Conservation (phyloP, 2,797 vertebrate species). For the Neomorphus geoffroyi region DNA sequence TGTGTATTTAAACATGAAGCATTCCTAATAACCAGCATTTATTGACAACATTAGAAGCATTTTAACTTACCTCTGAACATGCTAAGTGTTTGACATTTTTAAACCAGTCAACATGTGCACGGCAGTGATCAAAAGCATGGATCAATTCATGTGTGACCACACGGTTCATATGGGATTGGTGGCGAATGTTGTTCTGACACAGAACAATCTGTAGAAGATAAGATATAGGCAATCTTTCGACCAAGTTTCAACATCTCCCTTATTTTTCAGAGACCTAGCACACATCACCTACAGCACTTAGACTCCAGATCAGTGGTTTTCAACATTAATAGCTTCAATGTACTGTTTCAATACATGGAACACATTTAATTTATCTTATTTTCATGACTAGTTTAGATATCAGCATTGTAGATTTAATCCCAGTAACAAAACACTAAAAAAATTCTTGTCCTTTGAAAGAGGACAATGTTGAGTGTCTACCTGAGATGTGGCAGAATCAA, state of each 20-base stretch:
- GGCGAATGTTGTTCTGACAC: slow-evolving; percentile 96
- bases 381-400: neutral
- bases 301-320: neutral
- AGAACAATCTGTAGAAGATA: slow-evolving; percentile 87
- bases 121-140: slow-evolving; percentile 96
- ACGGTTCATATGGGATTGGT: slow-evolving; percentile 92
- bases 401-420: neutral
- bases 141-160: slow-evolving; percentile 95
- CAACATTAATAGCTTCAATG: neutral
- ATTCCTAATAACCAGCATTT: neutral
- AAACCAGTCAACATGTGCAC: slow-evolving; percentile 96
- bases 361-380: neutral
- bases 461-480: slow-evolving; percentile 60
- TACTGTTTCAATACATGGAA: neutral
- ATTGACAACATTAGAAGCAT: neutral
- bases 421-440: neutral
- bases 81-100: slow-evolving; percentile 89
- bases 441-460: neutral
- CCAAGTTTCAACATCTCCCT: neutral
- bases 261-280: neutral
- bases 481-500: slow-evolving; percentile 91
- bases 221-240: neutral
- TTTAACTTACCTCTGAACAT: slow-evolving; percentile 90
- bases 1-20: neutral
- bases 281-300: neutral